Base-by-base conservation (phyloP, 2,113 vertebrate genomes). In the Talpa occidentalis region DNA sequence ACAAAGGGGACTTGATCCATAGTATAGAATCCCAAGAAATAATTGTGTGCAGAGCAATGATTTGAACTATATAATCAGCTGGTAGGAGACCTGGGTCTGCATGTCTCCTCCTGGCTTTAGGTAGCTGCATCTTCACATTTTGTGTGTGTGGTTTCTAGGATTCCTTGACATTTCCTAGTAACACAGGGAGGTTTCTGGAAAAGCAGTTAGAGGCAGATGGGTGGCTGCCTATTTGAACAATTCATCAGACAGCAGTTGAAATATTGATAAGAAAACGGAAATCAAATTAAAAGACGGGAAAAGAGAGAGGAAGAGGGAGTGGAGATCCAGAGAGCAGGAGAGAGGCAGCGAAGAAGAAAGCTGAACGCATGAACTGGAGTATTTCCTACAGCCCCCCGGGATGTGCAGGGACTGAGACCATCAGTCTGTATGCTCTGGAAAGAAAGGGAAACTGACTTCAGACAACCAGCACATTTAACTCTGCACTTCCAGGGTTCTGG, bases 201-300 rank as follows among this genome's bases (percentile, higher is more conserved):
- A 90, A 95, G 91, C 74, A 82, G 78, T 93, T 80, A 73, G 52
- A 70, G 85, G 42, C 72, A 70, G 91, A 94, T 93, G 96, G n/a
- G 92, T 96, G 82, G 95, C 94, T 97, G 97, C 94, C 62, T 95
- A 60, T 78, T 97, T 92, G 89, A 88, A 56, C 84, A 94, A 97
- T 98, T 97, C 96, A 96, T 97, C 93, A 72, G 94, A 96, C 90
- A 97, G 90, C 67, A 94, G 94, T 96, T 96, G 97, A 97, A 97
- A 97, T 98, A 98, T 98, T 98, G 98, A 98, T 98, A 98, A 98
- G 96, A 82, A 97, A 98, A 94, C 95, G 97, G 98, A 98, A 98
- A 98, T 97, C 97, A 97, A 97, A 97, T 96, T 97, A 97, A 90
- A 97, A 96, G 96, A 97, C 56, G 93, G 72, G 86, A 56, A 96